These are phyloP conservation scores for Caenorhabditis briggsae DNA, from an alignment of 1,140 invertebrate species.

Conservation along the genomic window DNA sequence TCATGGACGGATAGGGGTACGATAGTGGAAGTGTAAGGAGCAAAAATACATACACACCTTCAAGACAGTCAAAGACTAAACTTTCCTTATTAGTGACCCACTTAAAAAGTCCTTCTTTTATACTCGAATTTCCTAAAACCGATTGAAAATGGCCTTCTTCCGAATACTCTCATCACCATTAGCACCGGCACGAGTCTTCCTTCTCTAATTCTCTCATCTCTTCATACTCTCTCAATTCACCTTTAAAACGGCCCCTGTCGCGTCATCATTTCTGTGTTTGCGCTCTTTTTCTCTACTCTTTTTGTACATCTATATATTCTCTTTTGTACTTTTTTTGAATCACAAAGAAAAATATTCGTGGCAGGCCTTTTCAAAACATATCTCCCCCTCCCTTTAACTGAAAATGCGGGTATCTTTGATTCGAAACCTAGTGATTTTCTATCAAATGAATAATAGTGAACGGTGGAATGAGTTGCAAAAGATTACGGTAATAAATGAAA, in stretches of 20 bases:
- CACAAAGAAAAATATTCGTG: not conserved
- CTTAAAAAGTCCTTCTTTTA: no score
- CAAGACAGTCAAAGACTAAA: no score
- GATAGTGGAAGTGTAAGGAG: no score
- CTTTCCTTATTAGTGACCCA: no score
- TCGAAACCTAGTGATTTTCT: conserved; percentile 10
- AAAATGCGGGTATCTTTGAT: conserved; percentile 4
- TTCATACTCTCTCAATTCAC: not conserved
- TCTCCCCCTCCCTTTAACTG: not conserved
- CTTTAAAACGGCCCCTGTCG: not conserved
- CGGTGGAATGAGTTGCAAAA: conserved; percentile 28
- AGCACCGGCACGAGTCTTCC: not conserved
- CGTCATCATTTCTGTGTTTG: conserved; percentile 9
- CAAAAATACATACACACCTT: no score
- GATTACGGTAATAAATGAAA: not conserved
- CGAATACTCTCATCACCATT: not conserved
- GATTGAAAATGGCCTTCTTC: not conserved
- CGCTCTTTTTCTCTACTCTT: not conserved
- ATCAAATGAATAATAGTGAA: conserved; percentile 21
- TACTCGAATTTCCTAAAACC: no score
- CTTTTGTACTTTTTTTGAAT: not conserved
- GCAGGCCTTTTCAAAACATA: not conserved
- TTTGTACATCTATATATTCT: not conserved
- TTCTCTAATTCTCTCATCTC: not conserved
- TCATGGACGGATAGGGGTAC: no score